Percentiles rank a stretch among this genome's conserved stretches.
phyloP scores from a whole-genome alignment of 2,797 vertebrate species.

The Leptodactylus fallax region DNA sequence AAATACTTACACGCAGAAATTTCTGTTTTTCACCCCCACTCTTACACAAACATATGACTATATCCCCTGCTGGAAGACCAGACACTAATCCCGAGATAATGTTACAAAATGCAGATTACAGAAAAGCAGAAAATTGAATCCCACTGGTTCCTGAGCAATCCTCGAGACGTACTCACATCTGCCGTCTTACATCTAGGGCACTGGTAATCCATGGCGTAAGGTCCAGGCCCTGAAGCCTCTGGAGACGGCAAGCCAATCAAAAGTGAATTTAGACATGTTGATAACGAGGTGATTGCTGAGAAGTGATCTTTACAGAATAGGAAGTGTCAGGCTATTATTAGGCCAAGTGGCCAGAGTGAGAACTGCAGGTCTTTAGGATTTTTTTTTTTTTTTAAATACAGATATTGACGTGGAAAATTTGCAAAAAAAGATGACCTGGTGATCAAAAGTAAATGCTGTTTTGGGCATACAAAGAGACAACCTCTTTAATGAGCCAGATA shows the following conservation, averaged over 20 bases:
- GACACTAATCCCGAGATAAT: slow-evolving; percentile 31
- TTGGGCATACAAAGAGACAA: no score
- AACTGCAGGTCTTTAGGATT: no score
- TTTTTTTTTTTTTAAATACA: no score
- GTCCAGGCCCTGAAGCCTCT: neutral
- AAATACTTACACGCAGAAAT: neutral
- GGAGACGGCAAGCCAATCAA: neutral
- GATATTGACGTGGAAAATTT: no score
- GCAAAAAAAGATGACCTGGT: no score
- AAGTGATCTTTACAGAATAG: no score
- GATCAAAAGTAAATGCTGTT: neutral
- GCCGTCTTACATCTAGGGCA: neutral
- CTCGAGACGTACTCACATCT: neutral
- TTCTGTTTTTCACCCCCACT: neutral
- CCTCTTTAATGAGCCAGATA: no score
- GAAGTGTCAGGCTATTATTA: no score
- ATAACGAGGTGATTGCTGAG: no score
- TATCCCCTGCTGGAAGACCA: slow-evolving; percentile 3
- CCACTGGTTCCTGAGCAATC: slow-evolving; percentile 4
- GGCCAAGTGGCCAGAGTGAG: no score
- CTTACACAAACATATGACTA: slow-evolving; percentile 23
- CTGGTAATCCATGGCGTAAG: neutral
- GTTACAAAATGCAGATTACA: slow-evolving; percentile 31
- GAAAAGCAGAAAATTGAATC: slow-evolving; percentile 29
- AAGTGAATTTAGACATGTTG: no score